Conservation (phyloP, 1,140 invertebrate genomes). For the Brachionus plicatilis region DNA sequence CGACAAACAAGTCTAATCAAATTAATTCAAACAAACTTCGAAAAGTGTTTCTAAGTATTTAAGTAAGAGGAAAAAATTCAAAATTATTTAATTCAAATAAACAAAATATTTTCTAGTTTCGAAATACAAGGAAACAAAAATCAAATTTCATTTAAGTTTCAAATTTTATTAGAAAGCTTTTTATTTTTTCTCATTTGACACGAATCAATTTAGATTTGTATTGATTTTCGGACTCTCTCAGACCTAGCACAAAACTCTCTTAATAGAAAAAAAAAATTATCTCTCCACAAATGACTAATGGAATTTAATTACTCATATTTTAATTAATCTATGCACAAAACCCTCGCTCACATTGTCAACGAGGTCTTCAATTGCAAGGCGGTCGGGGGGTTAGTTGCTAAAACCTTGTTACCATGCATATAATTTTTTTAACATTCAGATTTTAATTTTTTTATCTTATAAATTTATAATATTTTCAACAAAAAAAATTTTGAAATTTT, state of each 20-base stretch:
- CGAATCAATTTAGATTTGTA: not conserved
- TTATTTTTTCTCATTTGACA: not conserved
- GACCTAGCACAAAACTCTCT: not conserved
- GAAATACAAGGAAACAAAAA: not conserved
- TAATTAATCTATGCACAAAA: not conserved
- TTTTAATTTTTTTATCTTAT: too few relatives aligned
- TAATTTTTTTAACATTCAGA: too few relatives aligned
- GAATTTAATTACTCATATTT: not conserved
- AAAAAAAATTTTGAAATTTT: too few relatives aligned
- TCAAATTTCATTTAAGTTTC: not conserved
- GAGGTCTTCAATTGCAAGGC: not conserved
- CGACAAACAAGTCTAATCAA: not conserved
- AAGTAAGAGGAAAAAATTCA: not conserved
- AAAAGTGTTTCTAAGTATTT: not conserved
- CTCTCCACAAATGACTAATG: not conserved
- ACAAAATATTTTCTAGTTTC: not conserved
- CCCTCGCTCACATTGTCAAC: not conserved
- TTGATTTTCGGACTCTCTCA: not conserved
- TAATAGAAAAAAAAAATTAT: not conserved
- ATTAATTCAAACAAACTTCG: not conserved
- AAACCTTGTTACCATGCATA: too few relatives aligned
- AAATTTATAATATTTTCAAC: too few relatives aligned
- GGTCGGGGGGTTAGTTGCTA: too few relatives aligned
- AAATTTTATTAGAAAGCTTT: not conserved
- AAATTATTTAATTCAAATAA: conserved; percentile 7